Conservation (phyloP, 64 coral and sea anemone species). For the Montipora cactus region DNA sequence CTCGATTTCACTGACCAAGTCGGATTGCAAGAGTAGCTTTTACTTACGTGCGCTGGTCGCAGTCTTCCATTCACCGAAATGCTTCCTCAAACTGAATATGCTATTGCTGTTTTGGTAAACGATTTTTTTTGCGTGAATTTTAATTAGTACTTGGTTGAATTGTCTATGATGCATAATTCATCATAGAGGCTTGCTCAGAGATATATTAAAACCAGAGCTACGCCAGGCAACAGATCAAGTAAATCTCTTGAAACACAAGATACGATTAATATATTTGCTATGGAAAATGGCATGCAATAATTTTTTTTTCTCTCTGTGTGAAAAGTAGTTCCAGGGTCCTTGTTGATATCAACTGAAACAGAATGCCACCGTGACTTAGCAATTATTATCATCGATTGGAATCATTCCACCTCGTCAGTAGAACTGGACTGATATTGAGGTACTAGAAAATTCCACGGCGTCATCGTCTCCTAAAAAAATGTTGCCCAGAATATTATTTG, state of each 20-base stretch:
- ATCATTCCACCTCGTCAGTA: not conserved
- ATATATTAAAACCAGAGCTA: not conserved
- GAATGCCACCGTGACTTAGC: too few species aligned
- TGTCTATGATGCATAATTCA: not conserved
- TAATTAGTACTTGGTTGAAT: not conserved
- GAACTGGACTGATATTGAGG: not conserved
- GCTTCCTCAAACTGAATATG: not conserved
- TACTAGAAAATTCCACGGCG: not conserved
- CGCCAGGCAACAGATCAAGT: too few species aligned
- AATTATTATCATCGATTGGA: not conserved
- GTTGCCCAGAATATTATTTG: not conserved
- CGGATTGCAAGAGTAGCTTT: too few species aligned
- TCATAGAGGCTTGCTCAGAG: not conserved
- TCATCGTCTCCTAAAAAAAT: not conserved
- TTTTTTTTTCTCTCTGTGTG: too few species aligned
- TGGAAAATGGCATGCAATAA: too few species aligned
- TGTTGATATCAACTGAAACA: too few species aligned
- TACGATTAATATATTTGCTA: too few species aligned
- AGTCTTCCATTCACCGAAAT: not conserved
- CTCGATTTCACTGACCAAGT: too few species aligned
- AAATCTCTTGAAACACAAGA: too few species aligned
- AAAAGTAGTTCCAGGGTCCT: too few species aligned
- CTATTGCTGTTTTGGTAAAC: not conserved
- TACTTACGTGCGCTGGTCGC: too few species aligned
- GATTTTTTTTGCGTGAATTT: not conserved